These are phyloP conservation scores for Neomorphus geoffroyi DNA, from an alignment of 2,797 vertebrate species.

Conservation along the genomic window DNA sequence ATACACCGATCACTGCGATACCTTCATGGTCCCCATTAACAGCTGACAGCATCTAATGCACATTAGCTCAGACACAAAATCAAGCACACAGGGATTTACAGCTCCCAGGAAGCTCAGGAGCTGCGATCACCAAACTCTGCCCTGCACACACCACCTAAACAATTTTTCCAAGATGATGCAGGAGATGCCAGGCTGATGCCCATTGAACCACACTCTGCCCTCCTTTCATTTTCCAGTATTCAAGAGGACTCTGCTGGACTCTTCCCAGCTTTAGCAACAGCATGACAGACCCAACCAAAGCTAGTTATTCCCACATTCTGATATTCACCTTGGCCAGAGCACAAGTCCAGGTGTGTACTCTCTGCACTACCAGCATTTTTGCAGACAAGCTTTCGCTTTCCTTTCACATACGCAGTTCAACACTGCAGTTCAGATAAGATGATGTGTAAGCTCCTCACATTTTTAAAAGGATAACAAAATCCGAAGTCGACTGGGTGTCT, in stretches of 20 bases:
- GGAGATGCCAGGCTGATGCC: not conserved
- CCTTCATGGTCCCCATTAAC: rapidly evolving
- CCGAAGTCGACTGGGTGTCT: not conserved
- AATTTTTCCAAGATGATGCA: not conserved
- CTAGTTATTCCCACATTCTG: rapidly evolving
- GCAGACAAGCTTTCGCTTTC: not conserved
- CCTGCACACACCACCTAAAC: not conserved
- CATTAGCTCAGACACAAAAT: not conserved
- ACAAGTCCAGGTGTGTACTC: not conserved
- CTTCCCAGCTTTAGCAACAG: not conserved
- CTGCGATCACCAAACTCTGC: rapidly evolving
- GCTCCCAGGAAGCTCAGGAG: not conserved
- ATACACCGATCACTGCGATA: rapidly evolving
- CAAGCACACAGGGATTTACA: not conserved
- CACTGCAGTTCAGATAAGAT: not conserved
- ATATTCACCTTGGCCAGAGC: not conserved
- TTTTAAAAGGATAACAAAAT: not conserved
- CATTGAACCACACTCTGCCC: not conserved
- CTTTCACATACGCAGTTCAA: not conserved
- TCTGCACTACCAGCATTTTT: not conserved
- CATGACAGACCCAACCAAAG: not conserved
- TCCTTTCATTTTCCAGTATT: not conserved
- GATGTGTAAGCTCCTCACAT: not conserved
- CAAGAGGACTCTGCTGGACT: not conserved
- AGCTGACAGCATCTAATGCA: not conserved